Evolutionary conservation across 2,113 vertebrate species (phyloP), one percentile per base, ranked within the genome.

Genomic region (Nycticebus coucang): DNA sequence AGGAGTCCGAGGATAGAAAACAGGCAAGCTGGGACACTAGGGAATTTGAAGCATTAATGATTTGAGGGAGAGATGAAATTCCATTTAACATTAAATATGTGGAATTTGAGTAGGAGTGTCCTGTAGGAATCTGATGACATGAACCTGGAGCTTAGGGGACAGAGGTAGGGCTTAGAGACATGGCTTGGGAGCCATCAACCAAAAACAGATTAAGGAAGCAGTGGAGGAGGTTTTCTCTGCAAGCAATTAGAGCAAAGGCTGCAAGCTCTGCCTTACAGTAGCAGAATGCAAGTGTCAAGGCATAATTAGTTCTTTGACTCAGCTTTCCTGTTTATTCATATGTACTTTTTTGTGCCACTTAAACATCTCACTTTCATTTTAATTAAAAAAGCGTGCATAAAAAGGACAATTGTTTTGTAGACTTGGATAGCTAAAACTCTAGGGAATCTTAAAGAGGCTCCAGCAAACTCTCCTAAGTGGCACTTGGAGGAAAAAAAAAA

Each of bases 281-380:
- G 68, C 69, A 95, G 72, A 95, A 95, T 37, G 62, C 59, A 57
- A 93, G 78, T 62, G 37, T 87, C 82, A 81, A 94, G 45, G 75
- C 83, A 78, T 77, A 93, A 95, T 89, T 96, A 93, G 81, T 59
- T 79, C 68, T 86, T 95, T 95, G 92, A 93, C 83, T 96, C 82
- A 96, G 88, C 66, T 91, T 96, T 95, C 74, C 59, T 93, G 33
- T 94, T 94, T 93, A 84, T 94, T 87, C 91, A 94, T 66, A 89
- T 74, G 37, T 33, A 87, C n/a, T 87, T 87, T 57, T 85, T 78
- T 30, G 19, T 74, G 22, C 50, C 19, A 95, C 68, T 97, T 89
- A 64, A 93, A 89, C 19, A 75, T 80, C 33, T 77, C n/a, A 74
- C n/a, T 95, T 95, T 89, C 11, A 83, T 72, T 96, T 95, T 96